Base-by-base conservation (phyloP, 2,888 invertebrate species). In the Ethmia dodecea region DNA sequence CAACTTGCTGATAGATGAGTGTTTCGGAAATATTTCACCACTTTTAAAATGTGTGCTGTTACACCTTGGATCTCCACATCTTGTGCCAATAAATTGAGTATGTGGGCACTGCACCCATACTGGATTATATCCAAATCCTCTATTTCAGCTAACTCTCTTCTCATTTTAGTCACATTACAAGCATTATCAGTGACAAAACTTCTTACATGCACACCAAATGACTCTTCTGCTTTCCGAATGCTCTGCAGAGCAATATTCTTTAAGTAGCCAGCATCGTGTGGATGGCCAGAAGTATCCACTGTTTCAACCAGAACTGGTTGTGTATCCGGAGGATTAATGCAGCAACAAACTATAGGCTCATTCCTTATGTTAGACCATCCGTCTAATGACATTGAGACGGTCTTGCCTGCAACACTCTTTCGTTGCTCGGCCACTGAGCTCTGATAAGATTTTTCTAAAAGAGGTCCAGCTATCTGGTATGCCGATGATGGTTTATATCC, bases 11-110 rank as follows among this genome's bases (percentile, higher is more conserved):
- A 44, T 18, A 48, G 29, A 37, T 48, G 42, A 26, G 41, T 44
- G 31, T 48, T 48, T 37, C 42, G 25, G 36, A 43, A 46, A 38
- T 48, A 48, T 42, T 46, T 48, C 26, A 47, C 38, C 24, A 44
- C 35, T 40, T 43, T 34, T 14, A 44, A 27, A 27, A 40, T 32
- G 30, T 33, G 31, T 35, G 26, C 28, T 20, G 33, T 40, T 13
- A 40, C 37, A 24, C 36, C 42, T 40, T 37, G 38, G 28, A 45
- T 40, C 37, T 47, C 37, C 26, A 47, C 32, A 44, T 46, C 45
- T 32, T 38, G 22, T 14, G 41, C 47, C 12, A 45, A 27, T 25
- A 45, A 37, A 35, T 47, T 40, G 5, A 48, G 37, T 11, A 45
- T 37, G 26, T 38, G 35, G 4, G 38, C 35, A 31, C 25, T 18